phyloP scores from a whole-genome alignment of 2,888 invertebrate genomes.

The Chrysolina americana region DNA sequence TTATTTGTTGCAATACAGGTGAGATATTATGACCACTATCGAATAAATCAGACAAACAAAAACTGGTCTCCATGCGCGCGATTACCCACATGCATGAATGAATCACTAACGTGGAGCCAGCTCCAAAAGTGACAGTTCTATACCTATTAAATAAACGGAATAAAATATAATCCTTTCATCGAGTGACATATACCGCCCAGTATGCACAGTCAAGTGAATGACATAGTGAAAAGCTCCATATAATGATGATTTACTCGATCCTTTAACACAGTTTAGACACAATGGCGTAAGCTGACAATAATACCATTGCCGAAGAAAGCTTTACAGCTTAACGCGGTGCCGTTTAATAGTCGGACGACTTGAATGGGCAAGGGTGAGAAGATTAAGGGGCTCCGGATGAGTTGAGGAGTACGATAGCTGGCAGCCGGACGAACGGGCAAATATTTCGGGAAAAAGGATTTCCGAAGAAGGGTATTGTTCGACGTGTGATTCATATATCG shows the following conservation, averaged over 20 bases:
- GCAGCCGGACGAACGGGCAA: not conserved
- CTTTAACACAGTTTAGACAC: constrained; percentile 46
- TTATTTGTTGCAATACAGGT: not conserved
- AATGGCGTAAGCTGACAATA: constrained; percentile 49
- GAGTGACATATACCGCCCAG: constrained; percentile 35
- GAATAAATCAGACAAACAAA: not conserved
- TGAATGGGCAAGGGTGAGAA: constrained; percentile 28
- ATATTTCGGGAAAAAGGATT: constrained; percentile 9
- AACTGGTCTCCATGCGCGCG: constrained; percentile 15
- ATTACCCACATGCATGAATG: constrained; percentile 13
- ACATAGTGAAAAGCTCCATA: constrained; percentile 43
- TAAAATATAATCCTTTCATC: constrained; percentile 49
- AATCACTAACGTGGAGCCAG: constrained; percentile 5
- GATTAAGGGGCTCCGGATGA: constrained; percentile 26
- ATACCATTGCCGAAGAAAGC: constrained; percentile 46
- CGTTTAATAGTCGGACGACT: constrained; percentile 44
- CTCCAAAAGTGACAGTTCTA: constrained; percentile 36
- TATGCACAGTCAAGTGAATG: constrained; percentile 41
- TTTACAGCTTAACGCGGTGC: constrained; percentile 38
- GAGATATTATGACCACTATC: not conserved
- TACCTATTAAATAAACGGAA: constrained; percentile 46
- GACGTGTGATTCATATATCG: not conserved
- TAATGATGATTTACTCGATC: constrained; percentile 49
- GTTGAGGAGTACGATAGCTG: constrained; percentile 2
- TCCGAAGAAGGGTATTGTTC: constrained; percentile 14